These are phyloP conservation scores for Myotis findleyi DNA, from an alignment of 2,797 vertebrate species.

Conservation along the genomic window DNA sequence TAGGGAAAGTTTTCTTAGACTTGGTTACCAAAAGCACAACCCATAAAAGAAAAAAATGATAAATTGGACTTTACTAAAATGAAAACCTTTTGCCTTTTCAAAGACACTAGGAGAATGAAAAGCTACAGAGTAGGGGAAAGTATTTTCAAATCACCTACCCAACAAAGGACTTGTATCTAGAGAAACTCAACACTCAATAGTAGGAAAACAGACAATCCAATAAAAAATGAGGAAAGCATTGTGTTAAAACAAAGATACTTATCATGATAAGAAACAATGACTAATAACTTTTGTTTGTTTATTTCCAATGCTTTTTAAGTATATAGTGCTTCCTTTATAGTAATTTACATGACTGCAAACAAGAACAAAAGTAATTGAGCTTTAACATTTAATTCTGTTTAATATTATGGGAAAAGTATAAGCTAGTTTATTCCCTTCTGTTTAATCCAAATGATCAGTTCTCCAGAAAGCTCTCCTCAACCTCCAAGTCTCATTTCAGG, in stretches of 20 bases:
- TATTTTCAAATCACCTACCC: conserved; percentile 25
- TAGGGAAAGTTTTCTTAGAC: not conserved
- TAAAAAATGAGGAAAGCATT: not conserved
- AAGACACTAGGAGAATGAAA: not conserved
- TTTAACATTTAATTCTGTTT: not conserved
- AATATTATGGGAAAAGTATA: not conserved
- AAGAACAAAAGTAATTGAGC: not conserved
- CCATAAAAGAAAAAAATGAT: not conserved
- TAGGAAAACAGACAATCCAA: not conserved
- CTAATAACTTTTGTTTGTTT: not conserved
- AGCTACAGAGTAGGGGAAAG: not conserved
- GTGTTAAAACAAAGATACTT: not conserved
- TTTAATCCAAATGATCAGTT: not conserved
- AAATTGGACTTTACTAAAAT: not conserved
- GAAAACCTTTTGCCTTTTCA: not conserved
- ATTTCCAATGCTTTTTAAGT: conserved; percentile 20
- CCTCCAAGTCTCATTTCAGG: not conserved
- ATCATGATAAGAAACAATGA: not conserved
- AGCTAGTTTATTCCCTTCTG: conserved; percentile 16
- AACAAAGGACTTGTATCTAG: not conserved
- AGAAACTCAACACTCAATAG: not conserved
- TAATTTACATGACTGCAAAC: not conserved
- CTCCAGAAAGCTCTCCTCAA: not conserved
- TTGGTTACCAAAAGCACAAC: not conserved
- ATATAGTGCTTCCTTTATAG: not conserved